Conservation (phyloP, 2,113 vertebrate species). For the Nerophis lumbriciformis region DNA sequence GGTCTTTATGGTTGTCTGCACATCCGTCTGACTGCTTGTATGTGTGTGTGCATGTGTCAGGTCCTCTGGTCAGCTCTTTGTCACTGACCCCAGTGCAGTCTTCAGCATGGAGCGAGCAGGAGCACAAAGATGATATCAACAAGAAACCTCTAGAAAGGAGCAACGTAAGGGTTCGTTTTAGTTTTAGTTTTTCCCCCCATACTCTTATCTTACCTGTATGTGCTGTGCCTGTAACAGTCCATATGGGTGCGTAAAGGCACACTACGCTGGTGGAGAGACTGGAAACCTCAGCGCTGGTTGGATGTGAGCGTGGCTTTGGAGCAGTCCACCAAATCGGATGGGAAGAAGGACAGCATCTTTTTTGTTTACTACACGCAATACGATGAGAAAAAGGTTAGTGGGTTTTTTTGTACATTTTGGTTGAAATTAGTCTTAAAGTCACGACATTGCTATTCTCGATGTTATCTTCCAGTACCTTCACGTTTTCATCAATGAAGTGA, state of each 20-base stretch:
- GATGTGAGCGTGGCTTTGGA: constrained; percentile 87
- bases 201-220: background rate
- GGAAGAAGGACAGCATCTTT: constrained; percentile 85
- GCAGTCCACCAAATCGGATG: constrained; percentile 81
- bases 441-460: background rate
- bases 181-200: too few species aligned
- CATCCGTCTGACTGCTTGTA: constrained; percentile 15
- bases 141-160: constrained; percentile 84
- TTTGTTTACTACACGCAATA: constrained; percentile 90
- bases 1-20: background rate
- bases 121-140: constrained; percentile 77
- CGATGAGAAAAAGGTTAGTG: constrained; percentile 88
- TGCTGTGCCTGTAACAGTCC: constrained; percentile 62
- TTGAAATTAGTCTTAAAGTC: background rate
- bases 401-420: background rate
- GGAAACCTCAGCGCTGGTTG: constrained; percentile 90
- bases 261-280: constrained; percentile 93
- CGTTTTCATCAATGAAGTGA: constrained; percentile 87
- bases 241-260: constrained; percentile 88
- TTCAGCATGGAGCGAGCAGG: constrained; percentile 78
- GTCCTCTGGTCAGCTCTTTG: constrained; percentile 78
- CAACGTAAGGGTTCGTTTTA: constrained; percentile 30
- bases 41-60: constrained; percentile 53
- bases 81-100: constrained; percentile 86
- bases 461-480: constrained; percentile 79